Evolutionary conservation across 2,113 vertebrate species (phyloP), one percentile per base, ranked within the genome.

Genomic region (Thermophis baileyi): DNA sequence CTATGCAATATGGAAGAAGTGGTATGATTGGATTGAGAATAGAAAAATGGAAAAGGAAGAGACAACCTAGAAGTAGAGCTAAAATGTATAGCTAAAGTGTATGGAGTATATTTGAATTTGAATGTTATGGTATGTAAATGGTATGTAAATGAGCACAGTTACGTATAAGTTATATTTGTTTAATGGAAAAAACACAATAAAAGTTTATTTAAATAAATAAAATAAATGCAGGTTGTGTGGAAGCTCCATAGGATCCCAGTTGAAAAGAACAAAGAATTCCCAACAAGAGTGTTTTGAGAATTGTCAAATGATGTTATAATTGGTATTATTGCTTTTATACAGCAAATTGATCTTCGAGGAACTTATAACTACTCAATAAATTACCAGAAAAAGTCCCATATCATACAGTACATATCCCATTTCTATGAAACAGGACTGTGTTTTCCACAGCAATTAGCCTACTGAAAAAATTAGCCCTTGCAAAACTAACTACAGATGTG

Each of bases 401-500:
- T n/a, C 91, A 49, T 20, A 94, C 90, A 94, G 46, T 20, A 94
- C 90, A 94, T 90, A 51, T 87, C 91, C 91, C 93, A 49, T 89
- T 90, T 93, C 89, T 87, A 74, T 89, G 88, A 89, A 94, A 94
- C 18, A 44, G 49, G 55, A 87, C 74, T 87, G 91, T 91, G 53
- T 93, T 81, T 85, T 51, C 81, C 57, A 55, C 20, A 81, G 91
- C 92, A 92, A 95, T 96, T 95, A 85, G 91, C 89, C 88, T 3
- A 0, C 50, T 0, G 0, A 74, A 90, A 1, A 89, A 96, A 94
- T n/a, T n/a, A n/a, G n/a, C 95, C 93, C 87, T 89, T 92, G 93
- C 88, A 90, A 87, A 18, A 92, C 0, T 0, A 89, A 87, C 92
- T 0, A 0, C 9, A 3, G 87, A 74, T 44, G 91, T 95, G 94